Evolutionary conservation across 2,888 invertebrate genomes (phyloP).

Genomic region (Coelogynopora nodosa): DNA sequence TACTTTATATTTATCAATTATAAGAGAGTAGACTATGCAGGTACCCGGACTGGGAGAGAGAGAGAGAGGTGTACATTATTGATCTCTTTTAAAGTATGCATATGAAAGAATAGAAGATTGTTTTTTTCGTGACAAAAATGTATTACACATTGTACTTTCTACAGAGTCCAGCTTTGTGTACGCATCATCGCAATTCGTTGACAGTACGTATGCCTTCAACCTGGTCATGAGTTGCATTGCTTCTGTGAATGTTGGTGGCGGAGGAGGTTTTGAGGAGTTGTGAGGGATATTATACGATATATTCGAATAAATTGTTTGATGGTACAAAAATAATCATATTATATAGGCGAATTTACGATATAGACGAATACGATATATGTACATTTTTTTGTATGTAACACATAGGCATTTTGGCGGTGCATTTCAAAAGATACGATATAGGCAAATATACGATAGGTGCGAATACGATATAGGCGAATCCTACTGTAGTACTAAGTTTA

Average conservation of each 20-base stretch:
- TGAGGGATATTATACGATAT: too few species aligned
- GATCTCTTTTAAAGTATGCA: constrained; percentile 12
- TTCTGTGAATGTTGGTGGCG: constrained; percentile 28
- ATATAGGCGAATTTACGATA: too few species aligned
- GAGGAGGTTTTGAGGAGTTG: too few species aligned
- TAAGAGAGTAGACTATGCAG: constrained; percentile 31
- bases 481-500: too few species aligned
- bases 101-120: constrained; percentile 31
- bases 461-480: too few species aligned
- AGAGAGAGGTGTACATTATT: constrained; percentile 5
- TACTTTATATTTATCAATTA: constrained; percentile 25
- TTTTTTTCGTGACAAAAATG: constrained; percentile 28
- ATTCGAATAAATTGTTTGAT: too few species aligned
- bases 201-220: constrained; percentile 24
- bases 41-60: constrained; percentile 29
- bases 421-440: too few species aligned
- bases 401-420: too few species aligned
- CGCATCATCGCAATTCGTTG: constrained; percentile 25
- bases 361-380: too few species aligned
- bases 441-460: too few species aligned
- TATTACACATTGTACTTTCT: constrained; percentile 31
- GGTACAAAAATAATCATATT: too few species aligned
- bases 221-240: constrained; percentile 20
- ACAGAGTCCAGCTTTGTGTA: constrained; percentile 27
- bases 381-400: too few species aligned